phyloP scores from a whole-genome alignment of 2,797 vertebrate species.

The Lutjanus campechanus region DNA sequence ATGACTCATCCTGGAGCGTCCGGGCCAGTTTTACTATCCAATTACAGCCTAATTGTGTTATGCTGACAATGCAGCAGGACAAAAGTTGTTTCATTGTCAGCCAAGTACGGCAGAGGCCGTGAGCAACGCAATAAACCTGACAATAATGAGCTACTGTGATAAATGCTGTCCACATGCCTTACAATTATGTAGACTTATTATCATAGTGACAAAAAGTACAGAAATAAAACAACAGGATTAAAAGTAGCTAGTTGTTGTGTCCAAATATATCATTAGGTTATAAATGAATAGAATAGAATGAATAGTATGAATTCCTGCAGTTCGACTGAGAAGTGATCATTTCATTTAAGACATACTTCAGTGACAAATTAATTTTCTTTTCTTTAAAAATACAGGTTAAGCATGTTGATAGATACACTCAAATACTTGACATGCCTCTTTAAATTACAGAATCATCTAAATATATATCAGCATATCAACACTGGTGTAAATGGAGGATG shows the following conservation, averaged over 20 bases:
- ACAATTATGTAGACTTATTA: neutral
- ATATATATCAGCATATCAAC: constrained; percentile 1
- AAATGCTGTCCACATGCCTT: neutral
- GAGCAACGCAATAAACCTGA: neutral
- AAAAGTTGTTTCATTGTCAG: neutral
- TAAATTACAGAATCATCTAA: neutral
- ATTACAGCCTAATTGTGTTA: neutral
- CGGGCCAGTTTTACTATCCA: neutral
- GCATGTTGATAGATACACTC: neutral
- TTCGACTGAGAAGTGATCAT: neutral
- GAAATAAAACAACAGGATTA: neutral
- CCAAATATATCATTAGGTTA: neutral
- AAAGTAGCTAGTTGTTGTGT: neutral
- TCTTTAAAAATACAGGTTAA: neutral
- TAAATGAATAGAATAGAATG: no score
- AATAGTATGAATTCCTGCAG: neutral
- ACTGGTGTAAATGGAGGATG: constrained; percentile 5
- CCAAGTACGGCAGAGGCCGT: neutral
- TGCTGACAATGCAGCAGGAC: constrained; percentile 2
- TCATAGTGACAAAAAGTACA: neutral
- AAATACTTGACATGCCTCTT: neutral
- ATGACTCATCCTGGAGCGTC: neutral
- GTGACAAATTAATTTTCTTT: no score
- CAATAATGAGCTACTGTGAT: neutral
- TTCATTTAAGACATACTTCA: neutral